Base-by-base conservation (phyloP, 2,113 vertebrate genomes). In the Andinoacara biseriatus region DNA sequence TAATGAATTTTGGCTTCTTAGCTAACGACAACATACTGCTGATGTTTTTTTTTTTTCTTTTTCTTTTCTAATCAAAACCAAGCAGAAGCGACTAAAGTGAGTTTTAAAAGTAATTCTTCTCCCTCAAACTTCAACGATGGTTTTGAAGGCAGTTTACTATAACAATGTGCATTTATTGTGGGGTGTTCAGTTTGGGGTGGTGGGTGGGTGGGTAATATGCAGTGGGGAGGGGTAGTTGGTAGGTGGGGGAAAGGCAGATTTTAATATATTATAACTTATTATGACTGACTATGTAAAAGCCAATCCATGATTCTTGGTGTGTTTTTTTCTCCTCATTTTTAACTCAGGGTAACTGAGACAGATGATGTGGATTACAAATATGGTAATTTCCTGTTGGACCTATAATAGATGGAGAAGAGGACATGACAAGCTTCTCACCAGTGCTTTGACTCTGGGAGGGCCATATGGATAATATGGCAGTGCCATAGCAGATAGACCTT, bases 331-430 rank as follows among this genome's bases (percentile, higher is more conserved):
- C 90, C 87, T 92, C 88, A 82, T 94, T 94, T 93, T 93, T 75
- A 94, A 95, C 95, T 95, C 95, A 95, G 94, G 94, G 95, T 93
- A 89, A 92, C 95, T 96, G 95, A 96, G 94, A 92, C 89, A 87
- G 90, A 94, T 80, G 86, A 86, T 75, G 85, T 92, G 88, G 90
- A 88, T 91, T 91, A 91, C 74, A 72, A 88, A 91, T 79, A n/a
- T 67, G 88, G 74, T 82, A 14, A 80, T 91, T 91, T 94, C 92
- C 87, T 94, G 89, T 91, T 85, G 94, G 95, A 94, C 92, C 92
- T 95, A 94, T 86, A 85, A 72, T 56, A 86, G 92, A 94, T 86
- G 78, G 56, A 92, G 82, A 90, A 87, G 91, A 90, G 90, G 90
- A 83, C 76, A 83, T 67, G 22, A 81, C 78, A 74, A 8, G 24